Conservation (phyloP, 2,797 vertebrate genomes). For the Sorex maritimensis region DNA sequence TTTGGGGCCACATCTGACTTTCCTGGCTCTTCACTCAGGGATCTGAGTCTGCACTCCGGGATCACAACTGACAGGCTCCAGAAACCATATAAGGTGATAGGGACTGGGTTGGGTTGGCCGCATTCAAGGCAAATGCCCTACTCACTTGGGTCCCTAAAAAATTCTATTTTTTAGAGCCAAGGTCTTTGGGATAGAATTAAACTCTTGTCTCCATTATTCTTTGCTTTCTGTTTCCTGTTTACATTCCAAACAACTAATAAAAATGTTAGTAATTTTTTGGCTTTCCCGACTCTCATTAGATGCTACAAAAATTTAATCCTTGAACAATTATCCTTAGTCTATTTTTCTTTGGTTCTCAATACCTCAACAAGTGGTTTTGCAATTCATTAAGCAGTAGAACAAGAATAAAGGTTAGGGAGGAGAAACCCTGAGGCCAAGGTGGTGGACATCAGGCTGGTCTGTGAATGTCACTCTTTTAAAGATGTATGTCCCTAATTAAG, state of each 20-base stretch:
- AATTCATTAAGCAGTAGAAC: not conserved
- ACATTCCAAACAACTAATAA: not conserved
- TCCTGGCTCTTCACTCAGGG: too few relatives aligned
- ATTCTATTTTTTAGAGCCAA: conserved; percentile 37
- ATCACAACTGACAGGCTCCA: too few relatives aligned
- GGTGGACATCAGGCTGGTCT: not conserved
- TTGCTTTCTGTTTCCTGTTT: conserved; percentile 41
- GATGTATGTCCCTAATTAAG: conserved; percentile 76
- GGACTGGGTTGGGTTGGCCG: too few relatives aligned
- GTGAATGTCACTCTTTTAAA: not conserved
- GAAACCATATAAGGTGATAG: too few relatives aligned
- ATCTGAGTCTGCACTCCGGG: too few relatives aligned
- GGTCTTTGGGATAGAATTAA: conserved; percentile 52
- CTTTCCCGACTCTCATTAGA: not conserved
- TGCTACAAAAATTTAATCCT: not conserved
- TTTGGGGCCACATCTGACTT: not conserved
- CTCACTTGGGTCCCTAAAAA: not conserved
- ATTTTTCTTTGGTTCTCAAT: conserved; percentile 28
- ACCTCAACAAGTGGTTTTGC: not conserved
- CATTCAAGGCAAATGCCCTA: too few relatives aligned
- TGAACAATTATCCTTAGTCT: not conserved
- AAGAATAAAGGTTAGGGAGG: not conserved
- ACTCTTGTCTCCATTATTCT: not conserved
- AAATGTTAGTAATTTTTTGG: not conserved
- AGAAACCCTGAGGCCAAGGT: not conserved